Base-by-base conservation (phyloP, 2,888 invertebrate genomes). In the Noctua fimbriata region DNA sequence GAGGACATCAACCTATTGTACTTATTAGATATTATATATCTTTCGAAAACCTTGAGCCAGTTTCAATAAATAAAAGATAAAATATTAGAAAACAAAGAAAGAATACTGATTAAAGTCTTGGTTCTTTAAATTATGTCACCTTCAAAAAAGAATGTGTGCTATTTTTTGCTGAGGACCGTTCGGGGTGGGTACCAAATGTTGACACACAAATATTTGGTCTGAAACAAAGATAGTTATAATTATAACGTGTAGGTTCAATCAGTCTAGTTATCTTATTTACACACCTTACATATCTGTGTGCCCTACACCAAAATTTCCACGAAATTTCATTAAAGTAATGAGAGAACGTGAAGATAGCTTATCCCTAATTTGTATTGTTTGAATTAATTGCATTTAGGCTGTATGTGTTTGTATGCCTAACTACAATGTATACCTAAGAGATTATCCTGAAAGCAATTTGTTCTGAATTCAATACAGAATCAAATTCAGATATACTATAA, bases 321-420 rank as follows among this genome's bases (percentile, higher is more conserved):
- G 41, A 74, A 82, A 82, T 83, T 83, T 79, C 66, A 83, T 78
- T 71, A 74, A 74, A 83, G 67, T 73, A 70, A 73, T 60, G 47
- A 70, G 69, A 70, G 28, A 47, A 67, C 55, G 28, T 63, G 65
- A 58, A 74, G 73, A 74, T 67, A 83, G 70, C 83, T 83, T 83
- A 83, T 83, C 78, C 82, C 2, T 78, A 60, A 82, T 63, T 70
- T 52, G 65, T 70, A 78, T 70, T 83, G 83, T 65, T 83, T 47
- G 60, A 70, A 73, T 78, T 83, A 73, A 78, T 82, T 82, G 83
- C 60, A 83, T 82, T 82, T 66, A 82, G 52, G 21, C 49, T 55
- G 69, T 73, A 49, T 63, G 24, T 76, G 28, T 69, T 32, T 41
- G 55, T 60, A 60, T 81, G 55, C 18, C 7, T 74, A 58, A 55